Evolutionary conservation across 2,888 invertebrate species (phyloP), one percentile per base, ranked within the genome.

Genomic region (Apotomis betuletana): DNA sequence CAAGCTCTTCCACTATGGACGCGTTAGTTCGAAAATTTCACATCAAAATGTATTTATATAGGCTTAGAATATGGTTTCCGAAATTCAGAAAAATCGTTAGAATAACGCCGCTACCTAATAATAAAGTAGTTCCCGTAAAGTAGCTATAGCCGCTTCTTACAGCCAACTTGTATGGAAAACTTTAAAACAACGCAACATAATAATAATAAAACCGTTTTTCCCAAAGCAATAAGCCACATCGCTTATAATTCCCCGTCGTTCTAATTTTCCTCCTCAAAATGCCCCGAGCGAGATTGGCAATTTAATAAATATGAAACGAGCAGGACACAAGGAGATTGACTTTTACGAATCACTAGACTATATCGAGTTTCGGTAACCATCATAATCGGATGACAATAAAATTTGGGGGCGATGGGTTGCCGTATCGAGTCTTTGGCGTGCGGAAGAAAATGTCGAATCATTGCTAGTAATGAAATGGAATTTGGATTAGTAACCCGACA

Each of bases 301-400:
- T 72, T 72, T 67, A 63, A 72, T 68, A 68, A 63, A 68, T 54
- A 63, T 63, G 52, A 67, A 72, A 72, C 52, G 67, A 72, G 62
- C 67, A 54, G 71, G 67, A 67, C 71, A 67, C 71, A 62, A 61
- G 55, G 67, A 63, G 68, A 72, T 72, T 72, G 68, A 72, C 72
- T 68, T 72, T 72, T 68, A 71, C 72, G 72, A 58, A 63, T 72
- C 72, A 72, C 72, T 72, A 63, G 63, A 68, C 72, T 63, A 68
- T 59, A 72, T 72, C 58, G 68, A 68, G 52, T 72, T 72, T 63
- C 58, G 72, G 44, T 54, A 72, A 46, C 71, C 71, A 58, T 57
- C 63, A 68, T 72, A 70, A 70, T 70, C 49, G 63, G 63, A 68
- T 68, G 59, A 68, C 67, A 72, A 72, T 68, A 72, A 68, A 63